Evolutionary conservation across 1,140 invertebrate genomes (phyloP).

Genomic region (Eupeodes corollae): DNA sequence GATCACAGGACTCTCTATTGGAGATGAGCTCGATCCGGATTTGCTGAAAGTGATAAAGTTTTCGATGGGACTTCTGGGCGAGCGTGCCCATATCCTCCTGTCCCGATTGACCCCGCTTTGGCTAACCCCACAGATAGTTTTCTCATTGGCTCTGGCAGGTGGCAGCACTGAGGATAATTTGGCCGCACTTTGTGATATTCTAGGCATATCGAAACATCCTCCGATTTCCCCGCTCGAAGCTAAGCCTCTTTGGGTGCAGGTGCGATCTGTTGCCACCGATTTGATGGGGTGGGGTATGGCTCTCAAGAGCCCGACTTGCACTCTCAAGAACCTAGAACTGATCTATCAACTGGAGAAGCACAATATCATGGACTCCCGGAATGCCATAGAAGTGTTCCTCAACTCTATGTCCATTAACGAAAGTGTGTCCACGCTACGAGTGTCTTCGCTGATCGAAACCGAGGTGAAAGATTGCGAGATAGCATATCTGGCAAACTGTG

Average conservation of each 20-base stretch:
- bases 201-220: conserved; percentile 31
- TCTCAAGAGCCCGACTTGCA: conserved; percentile 36
- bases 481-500: conserved; percentile 36
- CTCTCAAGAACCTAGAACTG: conserved; percentile 39
- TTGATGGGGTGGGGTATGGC: conserved; percentile 41
- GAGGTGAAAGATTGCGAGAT: conserved; percentile 39
- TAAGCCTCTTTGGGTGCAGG: conserved; percentile 33
- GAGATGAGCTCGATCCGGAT: conserved; percentile 13
- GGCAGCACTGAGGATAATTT: conserved; percentile 42
- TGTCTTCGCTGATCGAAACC: conserved; percentile 41
- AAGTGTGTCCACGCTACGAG: conserved; percentile 38
- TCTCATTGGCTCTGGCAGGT: conserved; percentile 40
- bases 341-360: conserved; percentile 40
- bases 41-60: conserved; percentile 36
- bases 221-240: conserved; percentile 27
- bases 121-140: conserved; percentile 39
- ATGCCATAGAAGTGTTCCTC: conserved; percentile 36
- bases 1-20: conserved; percentile 40
- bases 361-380: conserved; percentile 17
- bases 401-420: conserved; percentile 38
- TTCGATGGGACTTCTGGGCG: conserved; percentile 40
- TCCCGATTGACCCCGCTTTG: conserved; percentile 41
- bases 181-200: conserved; percentile 38
- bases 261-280: conserved; percentile 38
- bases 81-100: conserved; percentile 39